phyloP scores from a whole-genome alignment of 2,888 invertebrate species.

The Platerodrilus igneus region DNA sequence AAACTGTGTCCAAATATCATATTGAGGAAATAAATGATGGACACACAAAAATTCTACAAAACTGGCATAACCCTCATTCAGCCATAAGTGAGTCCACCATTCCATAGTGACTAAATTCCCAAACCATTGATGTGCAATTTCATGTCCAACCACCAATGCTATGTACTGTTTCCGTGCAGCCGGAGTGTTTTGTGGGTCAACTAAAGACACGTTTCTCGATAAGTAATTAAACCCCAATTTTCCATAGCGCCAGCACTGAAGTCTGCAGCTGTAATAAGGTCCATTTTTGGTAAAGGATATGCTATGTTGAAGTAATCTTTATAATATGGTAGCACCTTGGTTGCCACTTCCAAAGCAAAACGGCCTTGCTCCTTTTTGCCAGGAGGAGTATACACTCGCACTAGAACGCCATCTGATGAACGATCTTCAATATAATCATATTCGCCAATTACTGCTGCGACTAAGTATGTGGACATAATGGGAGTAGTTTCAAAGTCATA shows the following conservation, averaged over 20 bases:
- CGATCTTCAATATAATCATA: slow-evolving; percentile 86
- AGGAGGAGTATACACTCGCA: slow-evolving; percentile 78
- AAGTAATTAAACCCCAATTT: slow-evolving; percentile 92
- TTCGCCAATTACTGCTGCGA: slow-evolving; percentile 91
- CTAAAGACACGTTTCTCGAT: slow-evolving; percentile 83
- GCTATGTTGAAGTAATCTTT: slow-evolving; percentile 90
- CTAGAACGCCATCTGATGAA: slow-evolving; percentile 74
- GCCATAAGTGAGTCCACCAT: slow-evolving; percentile 95
- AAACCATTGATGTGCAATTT: slow-evolving; percentile 97
- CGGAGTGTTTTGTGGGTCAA: slow-evolving; percentile 87
- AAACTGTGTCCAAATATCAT: slow-evolving; percentile 95
- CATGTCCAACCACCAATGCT: slow-evolving; percentile 84
- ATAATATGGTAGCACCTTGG: slow-evolving; percentile 86
- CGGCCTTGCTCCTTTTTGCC: slow-evolving; percentile 87
- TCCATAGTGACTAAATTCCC: slow-evolving; percentile 97
- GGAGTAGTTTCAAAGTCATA: slow-evolving; percentile 77
- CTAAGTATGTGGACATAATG: slow-evolving; percentile 90
- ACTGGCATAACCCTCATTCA: slow-evolving; percentile 84
- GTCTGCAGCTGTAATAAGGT: slow-evolving; percentile 92
- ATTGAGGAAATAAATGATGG: slow-evolving; percentile 87
- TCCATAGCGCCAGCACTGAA: slow-evolving; percentile 96
- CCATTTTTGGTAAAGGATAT: slow-evolving; percentile 93
- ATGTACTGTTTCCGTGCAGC: slow-evolving; percentile 77
- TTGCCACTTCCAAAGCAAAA: slow-evolving; percentile 87
- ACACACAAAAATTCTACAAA: slow-evolving; percentile 94